A percentile compares a stretch with the other conserved stretches of the same genome.
phyloP scores from a whole-genome alignment of 2,113 vertebrate genomes.

The Trematomus loennbergii region DNA sequence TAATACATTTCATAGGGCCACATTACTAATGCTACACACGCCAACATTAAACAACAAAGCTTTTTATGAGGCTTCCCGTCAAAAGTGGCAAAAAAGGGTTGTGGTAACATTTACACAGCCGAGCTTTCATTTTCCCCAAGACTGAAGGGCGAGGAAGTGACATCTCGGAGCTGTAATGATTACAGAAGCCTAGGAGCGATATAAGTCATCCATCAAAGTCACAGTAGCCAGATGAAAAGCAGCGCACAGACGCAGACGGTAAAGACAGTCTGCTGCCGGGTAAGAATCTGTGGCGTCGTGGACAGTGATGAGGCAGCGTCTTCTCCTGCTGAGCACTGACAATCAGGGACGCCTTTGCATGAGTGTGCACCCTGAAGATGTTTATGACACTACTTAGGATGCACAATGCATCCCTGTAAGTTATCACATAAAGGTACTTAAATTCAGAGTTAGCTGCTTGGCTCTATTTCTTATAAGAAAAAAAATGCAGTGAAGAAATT shows the following conservation, averaged over 20 bases:
- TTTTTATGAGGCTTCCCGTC: not conserved
- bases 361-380: constrained; percentile 19
- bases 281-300: not conserved
- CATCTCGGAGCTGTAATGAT: constrained; percentile 45
- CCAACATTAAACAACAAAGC: not conserved
- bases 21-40: not conserved
- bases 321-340: constrained; percentile 35
- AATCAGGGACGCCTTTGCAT: constrained; percentile 21
- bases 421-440: not conserved
- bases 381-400: constrained; percentile 22
- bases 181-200: constrained; percentile 31
- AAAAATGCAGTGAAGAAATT: not conserved
- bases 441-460: not conserved
- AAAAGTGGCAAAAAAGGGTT: not conserved
- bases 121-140: constrained; percentile 20
- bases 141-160: constrained; percentile 28
- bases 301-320: constrained; percentile 27
- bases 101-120: constrained; percentile 19
- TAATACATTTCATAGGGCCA: not conserved
- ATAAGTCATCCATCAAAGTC: constrained; percentile 45
- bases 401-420: not conserved
- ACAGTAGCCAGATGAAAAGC: constrained; percentile 15
- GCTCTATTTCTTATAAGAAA: not conserved
- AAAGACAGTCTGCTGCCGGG: constrained; percentile 31
- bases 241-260: not conserved